Percentiles rank a stretch among this genome's conserved stretches.
These are phyloP conservation scores for Burhinus bistriatus DNA, from an alignment of 2,113 vertebrate species.

Conservation along the genomic window DNA sequence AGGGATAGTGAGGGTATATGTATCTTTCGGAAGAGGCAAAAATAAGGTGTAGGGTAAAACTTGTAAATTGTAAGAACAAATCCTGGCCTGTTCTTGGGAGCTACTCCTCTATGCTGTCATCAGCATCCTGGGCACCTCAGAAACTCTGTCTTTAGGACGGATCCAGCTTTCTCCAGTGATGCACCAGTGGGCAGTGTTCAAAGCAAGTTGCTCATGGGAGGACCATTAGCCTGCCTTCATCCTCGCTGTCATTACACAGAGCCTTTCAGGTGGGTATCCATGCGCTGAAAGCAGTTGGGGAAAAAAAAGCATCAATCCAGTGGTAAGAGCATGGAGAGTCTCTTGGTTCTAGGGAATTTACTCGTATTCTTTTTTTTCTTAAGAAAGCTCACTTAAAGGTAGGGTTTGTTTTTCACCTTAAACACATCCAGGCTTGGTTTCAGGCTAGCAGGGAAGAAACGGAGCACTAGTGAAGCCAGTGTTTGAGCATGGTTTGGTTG, in stretches of 20 bases:
- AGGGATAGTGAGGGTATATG: not conserved
- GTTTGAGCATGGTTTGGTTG: not conserved
- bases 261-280: rapidly evolving
- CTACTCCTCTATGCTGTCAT: not conserved
- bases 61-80: not conserved
- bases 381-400: not conserved
- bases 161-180: not conserved
- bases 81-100: not conserved
- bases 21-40: not conserved
- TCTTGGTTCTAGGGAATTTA: not conserved
- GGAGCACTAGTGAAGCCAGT: not conserved
- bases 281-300: not conserved
- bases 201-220: not conserved
- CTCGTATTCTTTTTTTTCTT: not conserved
- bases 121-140: not conserved
- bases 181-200: not conserved
- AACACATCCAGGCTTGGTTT: not conserved
- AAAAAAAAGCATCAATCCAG: not conserved
- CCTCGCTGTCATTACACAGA: not conserved
- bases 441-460: not conserved
- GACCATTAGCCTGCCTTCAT: not conserved
- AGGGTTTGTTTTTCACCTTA: not conserved
- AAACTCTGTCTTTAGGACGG: not conserved
- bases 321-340: not conserved
- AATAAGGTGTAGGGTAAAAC: not conserved